phyloP scores from a whole-genome alignment of 2,113 vertebrate species.

The Bungarus multicinctus region DNA sequence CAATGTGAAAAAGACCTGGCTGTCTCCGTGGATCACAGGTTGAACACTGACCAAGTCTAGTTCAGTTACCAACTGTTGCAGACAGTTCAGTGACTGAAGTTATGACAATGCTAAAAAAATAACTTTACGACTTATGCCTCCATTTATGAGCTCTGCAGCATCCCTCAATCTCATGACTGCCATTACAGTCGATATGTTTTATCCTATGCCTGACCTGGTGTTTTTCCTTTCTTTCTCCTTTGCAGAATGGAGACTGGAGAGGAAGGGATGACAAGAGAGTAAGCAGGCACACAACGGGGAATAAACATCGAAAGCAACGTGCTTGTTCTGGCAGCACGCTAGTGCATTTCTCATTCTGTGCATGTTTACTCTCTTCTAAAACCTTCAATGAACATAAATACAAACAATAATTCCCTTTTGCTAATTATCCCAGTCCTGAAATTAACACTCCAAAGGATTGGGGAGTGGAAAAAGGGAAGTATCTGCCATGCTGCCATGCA shows the following conservation, averaged over 20 bases:
- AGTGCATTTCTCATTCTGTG: neutral
- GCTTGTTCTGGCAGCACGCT: neutral
- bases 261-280: neutral
- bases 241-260: neutral
- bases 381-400: neutral
- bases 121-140: neutral
- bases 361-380: neutral
- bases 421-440: neutral
- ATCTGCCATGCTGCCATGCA: neutral
- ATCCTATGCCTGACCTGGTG: neutral
- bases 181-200: neutral
- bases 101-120: neutral
- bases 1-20: neutral
- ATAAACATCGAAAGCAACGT: neutral
- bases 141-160: neutral
- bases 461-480: neutral
- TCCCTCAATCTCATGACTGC: neutral
- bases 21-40: neutral
- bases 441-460: neutral
- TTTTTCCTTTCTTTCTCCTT: neutral
- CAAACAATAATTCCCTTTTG: neutral
- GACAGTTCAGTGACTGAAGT: neutral
- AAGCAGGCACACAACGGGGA: neutral
- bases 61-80: neutral
- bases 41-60: neutral